Evolutionary conservation across 1,140 invertebrate species (phyloP).

Genomic region (Drosophila serrata): DNA sequence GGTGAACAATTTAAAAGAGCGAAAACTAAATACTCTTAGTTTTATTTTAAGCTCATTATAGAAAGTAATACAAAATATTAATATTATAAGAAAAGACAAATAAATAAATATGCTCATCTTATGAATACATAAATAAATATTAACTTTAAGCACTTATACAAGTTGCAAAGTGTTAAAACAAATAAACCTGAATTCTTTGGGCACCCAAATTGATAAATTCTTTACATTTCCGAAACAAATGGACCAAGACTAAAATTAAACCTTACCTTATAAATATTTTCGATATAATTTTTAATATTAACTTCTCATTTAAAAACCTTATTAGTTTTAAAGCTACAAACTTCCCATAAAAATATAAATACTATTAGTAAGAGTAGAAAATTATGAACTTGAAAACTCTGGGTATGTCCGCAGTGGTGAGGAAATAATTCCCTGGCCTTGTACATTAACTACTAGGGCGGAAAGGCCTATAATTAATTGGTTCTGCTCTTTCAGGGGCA

Average conservation of each 20-base stretch:
- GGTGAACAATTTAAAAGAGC: not conserved
- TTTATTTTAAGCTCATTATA: too few species aligned
- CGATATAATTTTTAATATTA: not conserved
- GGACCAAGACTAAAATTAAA: too few species aligned
- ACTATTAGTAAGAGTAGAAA: not conserved
- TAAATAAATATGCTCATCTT: too few species aligned
- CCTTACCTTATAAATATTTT: not conserved
- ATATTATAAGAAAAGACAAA: too few species aligned
- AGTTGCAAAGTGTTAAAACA: too few species aligned
- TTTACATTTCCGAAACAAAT: not conserved
- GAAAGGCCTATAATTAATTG: slow-evolving; percentile 14
- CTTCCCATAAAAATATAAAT: not conserved
- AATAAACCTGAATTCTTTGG: too few species aligned
- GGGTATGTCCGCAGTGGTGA: not conserved
- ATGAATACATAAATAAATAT: too few species aligned
- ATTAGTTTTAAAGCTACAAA: too few species aligned
- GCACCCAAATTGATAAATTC: too few species aligned
- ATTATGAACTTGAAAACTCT: slow-evolving; percentile 27
- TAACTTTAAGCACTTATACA: too few species aligned
- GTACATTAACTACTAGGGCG: slow-evolving; percentile 11
- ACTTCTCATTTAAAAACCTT: too few species aligned
- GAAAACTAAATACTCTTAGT: not conserved
- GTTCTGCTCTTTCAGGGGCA: not conserved
- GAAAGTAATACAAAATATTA: too few species aligned
- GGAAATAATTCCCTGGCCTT: slow-evolving; percentile 3